Conservation (phyloP, 2,113 vertebrate species). For the Phrynosoma blainvillii region DNA sequence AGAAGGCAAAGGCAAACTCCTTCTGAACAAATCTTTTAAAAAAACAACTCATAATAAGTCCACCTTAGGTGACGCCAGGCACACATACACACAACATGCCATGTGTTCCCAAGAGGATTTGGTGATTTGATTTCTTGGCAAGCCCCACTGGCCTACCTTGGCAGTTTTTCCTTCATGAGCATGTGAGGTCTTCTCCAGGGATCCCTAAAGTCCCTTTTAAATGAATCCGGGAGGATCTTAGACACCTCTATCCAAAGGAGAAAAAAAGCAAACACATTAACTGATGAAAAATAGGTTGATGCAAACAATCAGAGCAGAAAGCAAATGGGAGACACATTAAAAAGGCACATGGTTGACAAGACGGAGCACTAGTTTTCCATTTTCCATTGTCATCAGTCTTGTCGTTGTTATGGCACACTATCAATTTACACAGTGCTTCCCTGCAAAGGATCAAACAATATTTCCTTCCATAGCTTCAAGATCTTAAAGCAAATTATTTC, state of each 20-base stretch:
- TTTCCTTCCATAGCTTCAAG: neutral
- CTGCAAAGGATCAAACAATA: neutral
- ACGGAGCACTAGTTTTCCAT: too few species aligned
- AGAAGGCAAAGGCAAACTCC: too few species aligned
- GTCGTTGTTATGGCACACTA: neutral
- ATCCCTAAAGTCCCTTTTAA: constrained; percentile 85
- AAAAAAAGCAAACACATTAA: neutral
- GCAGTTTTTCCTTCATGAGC: constrained; percentile 74
- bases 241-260: constrained; percentile 78
- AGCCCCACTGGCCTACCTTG: constrained; percentile 71
- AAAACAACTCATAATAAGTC: too few species aligned
- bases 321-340: neutral
- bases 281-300: neutral
- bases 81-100: neutral
- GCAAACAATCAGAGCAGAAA: neutral
- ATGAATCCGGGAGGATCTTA: constrained; percentile 83
- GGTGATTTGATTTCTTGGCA: neutral
- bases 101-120: neutral
- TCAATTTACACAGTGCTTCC: neutral
- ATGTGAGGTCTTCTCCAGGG: constrained; percentile 82
- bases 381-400: too few species aligned
- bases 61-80: too few species aligned
- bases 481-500: neutral
- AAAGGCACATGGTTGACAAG: rapidly evolving
- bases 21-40: too few species aligned